phyloP scores from a whole-genome alignment of 2,888 invertebrate genomes.

The Prenolepis imparis region DNA sequence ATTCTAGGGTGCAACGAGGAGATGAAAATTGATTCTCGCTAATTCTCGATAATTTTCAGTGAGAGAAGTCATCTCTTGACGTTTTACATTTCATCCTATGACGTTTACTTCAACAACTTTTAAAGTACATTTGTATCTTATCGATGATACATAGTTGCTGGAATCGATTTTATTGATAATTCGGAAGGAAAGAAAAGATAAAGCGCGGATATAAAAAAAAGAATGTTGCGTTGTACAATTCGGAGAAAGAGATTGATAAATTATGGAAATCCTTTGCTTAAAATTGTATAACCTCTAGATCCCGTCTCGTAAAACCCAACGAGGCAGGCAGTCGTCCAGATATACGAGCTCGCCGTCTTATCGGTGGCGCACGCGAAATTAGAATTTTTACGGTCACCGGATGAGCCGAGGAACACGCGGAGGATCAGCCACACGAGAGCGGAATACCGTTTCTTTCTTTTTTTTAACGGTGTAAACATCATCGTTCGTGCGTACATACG shows the following conservation, averaged over 20 bases:
- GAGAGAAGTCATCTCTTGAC: background rate
- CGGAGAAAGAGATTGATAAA: slow-evolving; percentile 45
- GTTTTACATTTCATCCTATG: background rate
- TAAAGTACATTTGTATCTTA: background rate
- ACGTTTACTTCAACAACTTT: background rate
- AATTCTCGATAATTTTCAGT: background rate
- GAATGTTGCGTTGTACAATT: slow-evolving; percentile 6
- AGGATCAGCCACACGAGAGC: slow-evolving; percentile 70
- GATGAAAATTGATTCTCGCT: background rate
- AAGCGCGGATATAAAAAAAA: background rate
- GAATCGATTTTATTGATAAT: background rate
- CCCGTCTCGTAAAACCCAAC: slow-evolving; percentile 52
- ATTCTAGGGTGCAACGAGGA: background rate
- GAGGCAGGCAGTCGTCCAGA: slow-evolving; percentile 51
- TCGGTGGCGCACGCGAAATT: slow-evolving; percentile 72
- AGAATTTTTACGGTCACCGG: slow-evolving; percentile 76
- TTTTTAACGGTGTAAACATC: slow-evolving; percentile 37
- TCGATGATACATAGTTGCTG: background rate
- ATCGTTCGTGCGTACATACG: slow-evolving; percentile 16
- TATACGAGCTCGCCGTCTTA: slow-evolving; percentile 54
- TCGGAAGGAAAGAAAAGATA: background rate
- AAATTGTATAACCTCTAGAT: slow-evolving; percentile 51
- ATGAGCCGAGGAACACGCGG: slow-evolving; percentile 52
- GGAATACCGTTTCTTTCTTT: too few species aligned
- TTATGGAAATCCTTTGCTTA: slow-evolving; percentile 52